phyloP scores from a whole-genome alignment of 2,113 vertebrate genomes.

The Cephalopterus ornatus region DNA sequence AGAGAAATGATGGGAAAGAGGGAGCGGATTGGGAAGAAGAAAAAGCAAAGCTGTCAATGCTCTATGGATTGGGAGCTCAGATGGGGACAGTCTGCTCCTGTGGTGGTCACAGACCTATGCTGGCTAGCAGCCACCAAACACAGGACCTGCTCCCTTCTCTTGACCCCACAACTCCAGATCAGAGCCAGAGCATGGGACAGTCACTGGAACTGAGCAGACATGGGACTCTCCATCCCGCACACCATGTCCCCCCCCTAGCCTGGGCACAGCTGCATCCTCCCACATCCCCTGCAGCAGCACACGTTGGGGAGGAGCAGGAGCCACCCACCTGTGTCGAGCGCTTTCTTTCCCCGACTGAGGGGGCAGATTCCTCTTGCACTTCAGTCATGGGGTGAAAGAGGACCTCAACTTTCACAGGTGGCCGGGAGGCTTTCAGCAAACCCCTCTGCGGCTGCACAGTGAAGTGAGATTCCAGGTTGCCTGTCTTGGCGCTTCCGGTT shows the following conservation, averaged over 20 bases:
- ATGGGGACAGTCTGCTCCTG: background rate
- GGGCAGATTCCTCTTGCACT: slow-evolving; percentile 33
- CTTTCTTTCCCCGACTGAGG: background rate
- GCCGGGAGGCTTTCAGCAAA: slow-evolving; percentile 63
- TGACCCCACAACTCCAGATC: background rate
- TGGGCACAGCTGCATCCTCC: background rate
- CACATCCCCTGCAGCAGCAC: background rate
- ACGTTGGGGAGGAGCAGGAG: background rate
- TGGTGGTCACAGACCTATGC: background rate
- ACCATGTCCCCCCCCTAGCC: background rate
- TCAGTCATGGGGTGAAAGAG: slow-evolving; percentile 78
- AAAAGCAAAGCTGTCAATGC: background rate
- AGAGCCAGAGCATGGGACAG: background rate
- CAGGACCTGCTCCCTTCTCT: background rate
- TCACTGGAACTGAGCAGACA: background rate
- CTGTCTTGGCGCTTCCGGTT: background rate
- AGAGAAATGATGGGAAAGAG: background rate
- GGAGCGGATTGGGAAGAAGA: background rate
- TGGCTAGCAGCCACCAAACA: background rate
- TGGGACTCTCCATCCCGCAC: background rate
- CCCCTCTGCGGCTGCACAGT: slow-evolving; percentile 77
- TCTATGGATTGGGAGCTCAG: background rate
- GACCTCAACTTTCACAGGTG: slow-evolving; percentile 73
- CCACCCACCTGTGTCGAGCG: slow-evolving; percentile 71
- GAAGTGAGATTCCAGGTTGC: slow-evolving; percentile 75